Conservation (phyloP, 30 jellyfish, hydroid and myxozoan genomes). For the Cassiopea andromeda region DNA sequence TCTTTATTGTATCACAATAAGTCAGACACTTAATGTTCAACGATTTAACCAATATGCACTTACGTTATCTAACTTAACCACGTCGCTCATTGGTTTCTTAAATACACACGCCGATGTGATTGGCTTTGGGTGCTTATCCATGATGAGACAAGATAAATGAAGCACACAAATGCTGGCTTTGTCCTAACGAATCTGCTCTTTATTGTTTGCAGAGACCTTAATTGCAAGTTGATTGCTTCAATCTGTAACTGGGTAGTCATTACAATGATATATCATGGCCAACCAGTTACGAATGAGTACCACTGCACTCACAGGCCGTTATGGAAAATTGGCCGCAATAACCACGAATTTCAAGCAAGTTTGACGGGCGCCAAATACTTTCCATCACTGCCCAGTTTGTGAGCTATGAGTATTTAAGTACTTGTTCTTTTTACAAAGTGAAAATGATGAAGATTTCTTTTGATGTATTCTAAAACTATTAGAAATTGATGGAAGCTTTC, state of each 20-base stretch:
- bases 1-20: background rate
- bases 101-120: slow-evolving; percentile 2
- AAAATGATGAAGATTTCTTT: too few species aligned
- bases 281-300: background rate
- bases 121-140: slow-evolving; percentile 3
- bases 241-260: background rate
- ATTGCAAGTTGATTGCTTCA: background rate
- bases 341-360: too few species aligned
- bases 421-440: too few species aligned
- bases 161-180: background rate
- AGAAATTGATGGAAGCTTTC: too few species aligned
- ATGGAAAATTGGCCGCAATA: too few species aligned
- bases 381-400: too few species aligned
- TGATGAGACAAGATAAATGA: slow-evolving; percentile 14
- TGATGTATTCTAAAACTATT: too few species aligned
- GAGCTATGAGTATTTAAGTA: too few species aligned
- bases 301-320: background rate
- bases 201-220: background rate
- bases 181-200: background rate
- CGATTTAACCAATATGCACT: background rate
- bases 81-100: slow-evolving; percentile 7
- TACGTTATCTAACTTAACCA: background rate
- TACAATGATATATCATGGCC: background rate
- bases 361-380: too few species aligned
- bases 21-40: background rate